Evolutionary conservation across 2,113 vertebrate genomes (phyloP), one percentile per base, ranked within the genome.

Genomic region (Mesocricetus auratus): DNA sequence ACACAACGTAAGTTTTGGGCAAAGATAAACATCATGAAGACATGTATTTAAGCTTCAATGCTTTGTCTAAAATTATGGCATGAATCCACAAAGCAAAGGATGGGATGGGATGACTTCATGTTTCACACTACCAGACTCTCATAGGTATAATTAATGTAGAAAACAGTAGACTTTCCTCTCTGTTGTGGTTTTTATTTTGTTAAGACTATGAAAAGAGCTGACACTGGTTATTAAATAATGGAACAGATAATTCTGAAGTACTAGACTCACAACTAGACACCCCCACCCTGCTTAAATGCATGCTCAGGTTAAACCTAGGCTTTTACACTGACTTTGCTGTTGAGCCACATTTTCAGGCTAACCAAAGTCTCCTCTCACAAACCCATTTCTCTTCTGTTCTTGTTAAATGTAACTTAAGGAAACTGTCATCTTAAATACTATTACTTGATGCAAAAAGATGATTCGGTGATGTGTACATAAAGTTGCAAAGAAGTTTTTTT

Each of bases 141-240:
- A 93, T 2, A 93, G 21, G 6, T 87, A 3, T 75, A 58, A 56
- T 83, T 90, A 87, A 66, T 64, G 4, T 71, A 83, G n/a, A 88
- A 92, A 39, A 95, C 33, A 62, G 75, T 31, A 82, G 77, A 58
- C 24, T 89, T 95, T 47, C 66, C 53, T 50, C 64, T 7, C 1
- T 45, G 11, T 42, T 89, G 15, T 95, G 53, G 29, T 39, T 79
- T 91, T 95, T 58, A 77, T 75, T 73, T 74, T 75, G 73, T 45
- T 77, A 88, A 75, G 24, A n/a, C 33, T 83, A 50, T 50, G 45
- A 74, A 74, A 78, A 50, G 15, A 50, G 47, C 47, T 81, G 58
- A 60, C 21, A 4, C 33, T 93, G 96, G 42, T 90, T 42, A 85
- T 93, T 93, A 62, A 87, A 83, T 90, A 96, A 77, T 62, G 50